Percentiles rank a stretch among this genome's conserved stretches.
phyloP scores from a whole-genome alignment of 2,113 vertebrate species.

The Cochlearius cochlearius region DNA sequence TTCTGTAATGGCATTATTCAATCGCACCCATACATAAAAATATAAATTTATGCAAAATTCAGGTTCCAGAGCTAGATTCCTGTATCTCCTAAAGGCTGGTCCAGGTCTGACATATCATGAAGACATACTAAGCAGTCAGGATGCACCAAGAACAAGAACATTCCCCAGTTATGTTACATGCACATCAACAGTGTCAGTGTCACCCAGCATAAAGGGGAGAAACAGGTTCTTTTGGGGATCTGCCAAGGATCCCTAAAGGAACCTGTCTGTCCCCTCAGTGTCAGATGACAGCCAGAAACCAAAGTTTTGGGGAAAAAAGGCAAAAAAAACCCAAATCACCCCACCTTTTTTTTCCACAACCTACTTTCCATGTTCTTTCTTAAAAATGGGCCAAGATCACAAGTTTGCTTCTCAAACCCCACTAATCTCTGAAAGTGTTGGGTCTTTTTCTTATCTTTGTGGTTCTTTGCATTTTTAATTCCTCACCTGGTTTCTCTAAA shows the following conservation, averaged over 20 bases:
- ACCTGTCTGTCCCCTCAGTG: neutral
- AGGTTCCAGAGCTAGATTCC: neutral
- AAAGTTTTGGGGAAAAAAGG: neutral
- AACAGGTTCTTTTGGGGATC: neutral
- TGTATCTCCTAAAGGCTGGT: neutral
- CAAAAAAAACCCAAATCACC: neutral
- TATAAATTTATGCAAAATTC: neutral
- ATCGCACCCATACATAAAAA: neutral
- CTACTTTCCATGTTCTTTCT: neutral
- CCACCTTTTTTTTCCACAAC: neutral
- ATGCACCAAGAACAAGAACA: neutral
- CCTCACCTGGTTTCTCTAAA: neutral
- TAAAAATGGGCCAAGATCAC: neutral
- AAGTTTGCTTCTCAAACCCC: neutral
- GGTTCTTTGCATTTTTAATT: neutral
- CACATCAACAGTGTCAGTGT: neutral
- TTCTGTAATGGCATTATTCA: neutral
- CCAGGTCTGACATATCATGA: neutral
- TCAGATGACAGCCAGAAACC: neutral
- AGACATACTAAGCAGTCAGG: neutral
- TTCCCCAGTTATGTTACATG: accelerated
- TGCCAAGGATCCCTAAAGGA: neutral
- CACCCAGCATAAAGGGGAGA: neutral
- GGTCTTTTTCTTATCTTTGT: neutral
- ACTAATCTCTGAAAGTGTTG: neutral